These are phyloP conservation scores for Ips typographus DNA, from an alignment of 1,140 invertebrate species.

Conservation along the genomic window DNA sequence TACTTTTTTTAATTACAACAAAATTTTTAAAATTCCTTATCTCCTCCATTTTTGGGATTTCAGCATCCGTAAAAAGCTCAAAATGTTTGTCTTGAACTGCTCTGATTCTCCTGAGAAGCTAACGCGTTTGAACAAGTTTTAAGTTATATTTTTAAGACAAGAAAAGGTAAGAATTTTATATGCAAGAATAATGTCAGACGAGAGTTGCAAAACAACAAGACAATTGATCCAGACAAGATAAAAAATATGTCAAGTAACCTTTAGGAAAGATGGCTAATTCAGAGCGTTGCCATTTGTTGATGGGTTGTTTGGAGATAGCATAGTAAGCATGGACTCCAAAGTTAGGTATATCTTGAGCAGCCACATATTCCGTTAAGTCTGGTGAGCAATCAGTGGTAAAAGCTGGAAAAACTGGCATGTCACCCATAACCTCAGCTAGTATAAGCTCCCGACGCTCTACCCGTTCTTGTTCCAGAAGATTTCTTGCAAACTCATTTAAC, in stretches of 20 bases:
- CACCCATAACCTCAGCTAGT: constrained; percentile 28
- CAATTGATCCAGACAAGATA: no score
- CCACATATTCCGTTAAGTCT: constrained; percentile 48
- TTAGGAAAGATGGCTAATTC: constrained; percentile 47
- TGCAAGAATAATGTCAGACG: no score
- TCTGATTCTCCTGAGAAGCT: no score
- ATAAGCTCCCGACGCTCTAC: constrained; percentile 35
- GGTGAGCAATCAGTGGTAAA: constrained; percentile 47
- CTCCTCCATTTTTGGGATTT: no score
- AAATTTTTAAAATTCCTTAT: no score
- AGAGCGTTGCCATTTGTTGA: constrained; percentile 47
- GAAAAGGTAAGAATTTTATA: no score
- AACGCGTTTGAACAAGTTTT: no score
- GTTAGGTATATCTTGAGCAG: constrained; percentile 51
- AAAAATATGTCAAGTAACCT: constrained; percentile 22
- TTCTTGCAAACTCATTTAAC: constrained; percentile 45
- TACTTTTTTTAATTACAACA: no score
- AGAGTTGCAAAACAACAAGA: no score
- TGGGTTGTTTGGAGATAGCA: constrained; percentile 50
- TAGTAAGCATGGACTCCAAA: constrained; percentile 53
- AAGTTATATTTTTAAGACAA: no score
- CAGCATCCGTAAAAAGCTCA: no score
- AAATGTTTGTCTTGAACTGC: no score
- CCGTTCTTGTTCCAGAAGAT: constrained; percentile 43
- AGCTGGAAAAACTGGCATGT: constrained; percentile 41